Evolutionary conservation across 2,888 invertebrate genomes (phyloP).

Genomic region (Drosophila macrospina): DNA sequence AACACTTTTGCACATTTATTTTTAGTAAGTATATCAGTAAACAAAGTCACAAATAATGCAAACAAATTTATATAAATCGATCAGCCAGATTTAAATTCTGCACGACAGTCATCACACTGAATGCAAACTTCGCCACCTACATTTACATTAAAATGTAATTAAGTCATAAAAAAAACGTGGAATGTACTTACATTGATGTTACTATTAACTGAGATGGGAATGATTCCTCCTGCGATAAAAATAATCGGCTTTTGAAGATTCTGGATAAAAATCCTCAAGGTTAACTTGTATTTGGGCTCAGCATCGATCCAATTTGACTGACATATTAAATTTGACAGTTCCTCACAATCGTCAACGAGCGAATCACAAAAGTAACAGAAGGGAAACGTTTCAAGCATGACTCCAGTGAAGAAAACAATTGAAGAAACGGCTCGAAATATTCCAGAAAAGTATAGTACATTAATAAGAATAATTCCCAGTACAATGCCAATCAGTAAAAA

Average conservation of each 20-base stretch:
- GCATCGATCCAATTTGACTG: slow-evolving; percentile 45
- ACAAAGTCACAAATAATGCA: no score
- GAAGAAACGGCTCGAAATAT: slow-evolving; percentile 47
- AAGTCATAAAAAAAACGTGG: neutral
- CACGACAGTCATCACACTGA: slow-evolving; percentile 72
- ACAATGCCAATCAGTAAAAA: slow-evolving; percentile 21
- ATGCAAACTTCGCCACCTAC: slow-evolving; percentile 67
- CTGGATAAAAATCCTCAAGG: slow-evolving; percentile 32
- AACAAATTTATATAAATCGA: slow-evolving; percentile 11
- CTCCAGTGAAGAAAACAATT: slow-evolving; percentile 28
- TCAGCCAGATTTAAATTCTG: slow-evolving; percentile 60
- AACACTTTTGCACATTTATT: no score
- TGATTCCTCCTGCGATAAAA: slow-evolving; percentile 37
- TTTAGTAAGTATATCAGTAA: no score
- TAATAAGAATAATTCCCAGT: slow-evolving; percentile 19
- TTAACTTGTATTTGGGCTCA: slow-evolving; percentile 31
- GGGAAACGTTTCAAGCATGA: slow-evolving; percentile 59
- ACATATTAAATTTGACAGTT: slow-evolving; percentile 27
- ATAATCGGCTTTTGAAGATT: slow-evolving; percentile 39
- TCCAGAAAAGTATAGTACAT: slow-evolving; percentile 12
- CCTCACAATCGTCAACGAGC: slow-evolving; percentile 46
- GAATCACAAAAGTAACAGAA: slow-evolving; percentile 66
- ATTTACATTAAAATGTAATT: neutral
- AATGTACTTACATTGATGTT: slow-evolving; percentile 52
- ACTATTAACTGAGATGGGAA: slow-evolving; percentile 42